Base-by-base conservation (phyloP, 2,113 vertebrate genomes). In the Psephotus haematonotus region DNA sequence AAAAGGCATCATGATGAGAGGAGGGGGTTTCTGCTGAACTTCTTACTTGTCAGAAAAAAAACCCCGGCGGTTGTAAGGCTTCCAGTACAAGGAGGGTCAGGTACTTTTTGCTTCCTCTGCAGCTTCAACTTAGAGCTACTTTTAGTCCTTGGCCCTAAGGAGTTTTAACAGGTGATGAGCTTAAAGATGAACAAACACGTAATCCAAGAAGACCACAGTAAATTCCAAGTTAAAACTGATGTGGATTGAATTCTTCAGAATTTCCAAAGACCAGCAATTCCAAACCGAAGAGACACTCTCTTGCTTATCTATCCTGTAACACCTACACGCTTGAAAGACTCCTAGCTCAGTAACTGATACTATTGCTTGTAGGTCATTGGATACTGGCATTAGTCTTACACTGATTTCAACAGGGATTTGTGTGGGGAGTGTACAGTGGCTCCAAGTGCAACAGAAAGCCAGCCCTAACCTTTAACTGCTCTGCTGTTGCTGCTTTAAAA, bases 381-480 rank as follows among this genome's bases (percentile, higher is more conserved):
- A 92, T 88, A 88, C 75, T 44, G 16, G 49, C 62, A 84, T 86
- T 62, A 93, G 90, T 71, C 80, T 79, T 59, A 93, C 44, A 65
- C 67, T 55, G 81, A 68, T 69, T 82, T 91, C 72, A 76, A 76
- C 83, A 91, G 77, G 86, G 80, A 95, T 94, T 88, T 93, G 72
- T 35, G 52, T 31, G 65, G 20, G 88, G 28, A 89, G 47, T 37
- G 37, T 29, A 74, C 3, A 9, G 64, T 57, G 52, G 65, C 77
- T 93, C 47, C 52, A 84, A 90, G 62, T 19, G 44, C 80, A 93
- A 93, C 41, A 94, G 69, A 96, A 90, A 93, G 35, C 31, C 80
- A 65, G 29, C 37, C 57, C 89, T 94, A 93, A 93, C 65, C 86
- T 96, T 93, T 75, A 94, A 72, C 52, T 49, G 29, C 47, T 49